Percentiles rank a stretch among this genome's conserved stretches.
These are phyloP conservation scores for Aldabrachelys gigantea DNA, from an alignment of 2,113 vertebrate species.

Conservation along the genomic window DNA sequence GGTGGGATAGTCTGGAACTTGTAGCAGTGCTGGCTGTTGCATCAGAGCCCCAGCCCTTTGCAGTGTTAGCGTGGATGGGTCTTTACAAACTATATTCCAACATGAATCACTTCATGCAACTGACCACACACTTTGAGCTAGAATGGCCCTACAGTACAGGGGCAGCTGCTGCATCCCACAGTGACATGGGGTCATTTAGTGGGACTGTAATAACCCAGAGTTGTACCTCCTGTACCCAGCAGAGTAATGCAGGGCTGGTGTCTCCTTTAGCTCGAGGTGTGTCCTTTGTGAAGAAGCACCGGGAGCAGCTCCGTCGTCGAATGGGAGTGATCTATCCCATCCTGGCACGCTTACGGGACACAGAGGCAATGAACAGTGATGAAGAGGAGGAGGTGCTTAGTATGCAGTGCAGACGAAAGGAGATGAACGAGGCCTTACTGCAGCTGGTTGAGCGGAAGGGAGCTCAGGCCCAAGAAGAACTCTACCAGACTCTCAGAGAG, in stretches of 20 bases:
- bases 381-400: neutral
- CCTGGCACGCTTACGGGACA: neutral
- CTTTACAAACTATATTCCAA: rapidly evolving
- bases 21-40: neutral
- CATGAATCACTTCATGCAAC: neutral
- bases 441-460: neutral
- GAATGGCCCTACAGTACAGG: no score
- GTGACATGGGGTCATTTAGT: no score
- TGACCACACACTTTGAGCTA: no score
- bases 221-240: neutral
- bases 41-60: neutral
- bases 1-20: no score
- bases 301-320: neutral
- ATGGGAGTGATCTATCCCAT: neutral
- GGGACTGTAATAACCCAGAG: no score
- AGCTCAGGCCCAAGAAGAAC: neutral
- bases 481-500: neutral
- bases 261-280: neutral
- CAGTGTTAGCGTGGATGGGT: neutral
- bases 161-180: no score
- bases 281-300: neutral
- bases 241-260: neutral
- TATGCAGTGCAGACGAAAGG: rapidly evolving
- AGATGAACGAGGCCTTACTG: neutral
- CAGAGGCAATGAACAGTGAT: neutral